Evolutionary conservation across 2,113 vertebrate genomes (phyloP).

Genomic region (Myotis davidii): DNA sequence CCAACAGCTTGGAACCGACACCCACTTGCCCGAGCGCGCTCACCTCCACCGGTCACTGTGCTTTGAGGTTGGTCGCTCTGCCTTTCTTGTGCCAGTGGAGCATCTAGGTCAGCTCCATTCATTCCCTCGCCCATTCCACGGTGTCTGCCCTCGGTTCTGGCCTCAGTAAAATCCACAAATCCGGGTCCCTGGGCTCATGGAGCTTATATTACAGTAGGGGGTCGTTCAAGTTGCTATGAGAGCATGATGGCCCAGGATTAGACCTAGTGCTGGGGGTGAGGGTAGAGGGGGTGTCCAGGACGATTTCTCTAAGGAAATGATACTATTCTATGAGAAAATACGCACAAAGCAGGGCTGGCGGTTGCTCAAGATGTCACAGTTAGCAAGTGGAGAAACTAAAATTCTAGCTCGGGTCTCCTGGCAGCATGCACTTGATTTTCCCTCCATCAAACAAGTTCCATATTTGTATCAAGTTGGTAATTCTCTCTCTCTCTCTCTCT

Average conservation of each 20-base stretch:
- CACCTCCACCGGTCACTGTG: neutral
- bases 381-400: neutral
- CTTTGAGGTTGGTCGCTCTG: neutral
- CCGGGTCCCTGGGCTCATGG: too few relatives aligned
- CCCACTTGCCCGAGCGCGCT: neutral
- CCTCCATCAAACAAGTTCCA: conserved; percentile 2
- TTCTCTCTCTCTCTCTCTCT: neutral
- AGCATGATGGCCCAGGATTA: neutral
- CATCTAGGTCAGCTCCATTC: neutral
- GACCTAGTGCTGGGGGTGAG: neutral
- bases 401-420: neutral
- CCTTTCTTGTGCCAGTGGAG: neutral
- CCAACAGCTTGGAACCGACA: conserved; percentile 23
- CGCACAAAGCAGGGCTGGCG: neutral
- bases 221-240: neutral
- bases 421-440: neutral
- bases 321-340: neutral
- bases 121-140: neutral
- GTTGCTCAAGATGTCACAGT: neutral
- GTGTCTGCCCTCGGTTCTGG: neutral
- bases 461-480: neutral
- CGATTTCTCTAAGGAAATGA: neutral
- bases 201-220: neutral
- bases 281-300: neutral
- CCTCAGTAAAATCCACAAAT: neutral